Conservation (phyloP, 1,140 invertebrate genomes). For the Lucilia sericata region DNA sequence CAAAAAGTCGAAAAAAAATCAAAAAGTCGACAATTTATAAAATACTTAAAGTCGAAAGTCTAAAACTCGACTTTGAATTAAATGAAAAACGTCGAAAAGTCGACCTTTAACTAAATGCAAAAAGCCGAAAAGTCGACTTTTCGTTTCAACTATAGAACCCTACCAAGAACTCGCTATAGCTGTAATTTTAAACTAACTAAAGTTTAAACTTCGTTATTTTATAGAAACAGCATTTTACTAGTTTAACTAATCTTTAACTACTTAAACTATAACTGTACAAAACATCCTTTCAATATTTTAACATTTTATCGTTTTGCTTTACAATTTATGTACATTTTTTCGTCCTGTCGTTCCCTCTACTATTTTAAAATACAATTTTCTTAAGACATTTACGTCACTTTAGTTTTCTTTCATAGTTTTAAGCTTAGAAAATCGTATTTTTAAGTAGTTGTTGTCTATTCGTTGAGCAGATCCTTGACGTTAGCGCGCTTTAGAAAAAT, state of each 20-base stretch:
- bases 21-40: too few species aligned
- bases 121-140: too few species aligned
- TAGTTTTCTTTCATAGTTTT: constrained; percentile 36
- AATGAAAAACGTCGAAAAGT: too few species aligned
- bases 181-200: too few species aligned
- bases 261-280: neutral
- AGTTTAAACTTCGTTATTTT: too few species aligned
- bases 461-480: constrained; percentile 35
- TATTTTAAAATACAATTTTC: constrained; percentile 11
- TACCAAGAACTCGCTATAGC: too few species aligned
- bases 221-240: too few species aligned
- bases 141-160: too few species aligned
- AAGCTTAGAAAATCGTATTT: constrained; percentile 56
- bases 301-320: neutral
- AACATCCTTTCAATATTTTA: neutral
- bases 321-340: neutral
- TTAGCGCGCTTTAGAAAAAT: constrained; percentile 61
- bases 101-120: too few species aligned
- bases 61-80: too few species aligned
- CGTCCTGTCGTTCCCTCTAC: neutral
- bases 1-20: too few species aligned
- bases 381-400: constrained; percentile 17
- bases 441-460: constrained; percentile 64
- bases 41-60: too few species aligned
- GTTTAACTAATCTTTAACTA: neutral